Base-by-base conservation (phyloP, 2,113 vertebrate genomes). In the Archocentrus centrarchus region DNA sequence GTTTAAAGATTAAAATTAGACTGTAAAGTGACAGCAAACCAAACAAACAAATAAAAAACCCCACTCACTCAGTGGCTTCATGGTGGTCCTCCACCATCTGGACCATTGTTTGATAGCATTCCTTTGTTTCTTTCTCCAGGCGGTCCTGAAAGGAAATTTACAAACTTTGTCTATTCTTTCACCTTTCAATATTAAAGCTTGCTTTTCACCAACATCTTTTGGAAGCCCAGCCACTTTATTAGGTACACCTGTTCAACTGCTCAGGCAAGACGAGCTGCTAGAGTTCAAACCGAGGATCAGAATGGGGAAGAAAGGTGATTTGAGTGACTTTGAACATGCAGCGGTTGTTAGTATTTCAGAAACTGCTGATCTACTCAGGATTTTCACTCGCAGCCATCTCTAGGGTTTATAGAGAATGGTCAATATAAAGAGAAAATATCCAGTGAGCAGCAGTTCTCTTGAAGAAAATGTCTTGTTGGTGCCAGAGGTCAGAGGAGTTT, bases 11-110 rank as follows among this genome's bases (percentile, higher is more conserved):
- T 94, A 92, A 94, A 95, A 92, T 91, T 88, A 88, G 91, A 81
- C 57, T 70, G 59, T 75, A 85, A 88, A 88, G 87, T 82, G 62
- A 75, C 53, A 79, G 86, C 55, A 77, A 73, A 79, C 55, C 27
- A 73, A 73, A 73, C 44, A 44, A 66, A 50, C 68, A 73, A 73
- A 50, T 5, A 13, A 68, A 39, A 82, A 83, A 82, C 93, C 35
- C 80, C 66, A 93, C 97, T 97, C 94, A 98, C 97, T 90, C 81
- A 92, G 97, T 60, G 30, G 97, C 97, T 83, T 97, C 96, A 83
- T 77, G 94, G 93, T 97, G 97, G 85, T 97, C 95, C 84, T 77
- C 92, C 78, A 96, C 95, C 83, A 96, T 88, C 91, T 88, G 89
- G 50, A 94, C 82, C 77, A 97, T 94, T 87, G 68, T 60, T 47